Evolutionary conservation across 1,140 invertebrate genomes (phyloP), one percentile per base, ranked within the genome.

Genomic region (Rhopalosiphum padi): DNA sequence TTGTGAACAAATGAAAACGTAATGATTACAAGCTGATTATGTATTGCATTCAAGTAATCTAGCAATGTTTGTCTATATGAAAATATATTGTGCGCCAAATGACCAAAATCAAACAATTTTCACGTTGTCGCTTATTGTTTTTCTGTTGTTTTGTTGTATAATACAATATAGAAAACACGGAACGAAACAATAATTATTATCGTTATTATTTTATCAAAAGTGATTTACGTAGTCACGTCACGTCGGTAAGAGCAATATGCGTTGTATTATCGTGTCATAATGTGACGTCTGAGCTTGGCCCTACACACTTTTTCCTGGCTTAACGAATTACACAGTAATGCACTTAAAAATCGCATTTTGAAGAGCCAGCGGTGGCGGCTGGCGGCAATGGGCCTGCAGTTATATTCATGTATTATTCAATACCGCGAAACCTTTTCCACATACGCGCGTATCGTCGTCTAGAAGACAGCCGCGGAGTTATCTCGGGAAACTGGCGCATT

Each of bases 311-410:
- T 82, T 35, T 9, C 68, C 22, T 48, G 48, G 46, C 41, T 92
- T 92, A 82, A 46, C 77, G 91, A 37, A 92, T 92, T 85, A 92
- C 91, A 92, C 91, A 9, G 46, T 51, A 92, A 51, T 92, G 91
- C 91, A 92, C 91, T 92, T 92, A 92, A 83, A 91, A 91, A 91
- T 51, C 68, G 51, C 46, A 51, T 48, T 83, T 92, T 48, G 41
- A 91, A 90, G 23, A 90, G 23, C 30, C 30, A 1, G 1, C 7
- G 15, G 6, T 0, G 46, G 21, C 2, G 8, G 46, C 2, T 8
- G 35, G 48, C 0, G 35, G 1, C 35, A 53, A 53, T 22, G 86
- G 46, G 30, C n/a, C 30, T 48, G 46, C 15, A 35, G 86, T 55
- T 53, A 55, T 37, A 37, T 51, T 92, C 68, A 92, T 92, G 77